These are phyloP conservation scores for Ephydatia muelleri DNA, from an alignment of 37 sponge, comb jelly and placozoan species.

Conservation along the genomic window DNA sequence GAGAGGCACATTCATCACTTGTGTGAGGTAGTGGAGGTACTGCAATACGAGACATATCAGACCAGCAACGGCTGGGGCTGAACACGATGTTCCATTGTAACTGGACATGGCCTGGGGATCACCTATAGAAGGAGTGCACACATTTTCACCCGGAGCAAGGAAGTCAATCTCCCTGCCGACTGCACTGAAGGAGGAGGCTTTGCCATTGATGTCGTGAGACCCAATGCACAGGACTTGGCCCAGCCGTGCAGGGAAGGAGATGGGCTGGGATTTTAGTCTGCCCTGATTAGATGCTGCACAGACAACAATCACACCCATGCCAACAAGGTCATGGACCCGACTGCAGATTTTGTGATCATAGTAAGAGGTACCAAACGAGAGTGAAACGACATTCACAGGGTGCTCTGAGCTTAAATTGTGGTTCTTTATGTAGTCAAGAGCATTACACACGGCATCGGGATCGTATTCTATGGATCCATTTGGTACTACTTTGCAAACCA, in stretches of 20 bases:
- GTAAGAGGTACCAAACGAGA: slow-evolving; percentile 44
- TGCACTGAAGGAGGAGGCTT: slow-evolving; percentile 46
- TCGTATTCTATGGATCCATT: slow-evolving; percentile 5
- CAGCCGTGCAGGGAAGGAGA: slow-evolving; percentile 54
- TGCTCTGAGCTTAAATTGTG: neutral
- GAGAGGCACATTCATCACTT: slow-evolving; percentile 3
- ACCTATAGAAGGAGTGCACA: slow-evolving; percentile 43
- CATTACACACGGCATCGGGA: slow-evolving; percentile 19
- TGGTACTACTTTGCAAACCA: slow-evolving; percentile 48
- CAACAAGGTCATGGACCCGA: slow-evolving; percentile 16
- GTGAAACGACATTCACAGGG: slow-evolving; percentile 44
- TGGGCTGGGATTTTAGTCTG: slow-evolving; percentile 23
- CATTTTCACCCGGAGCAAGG: slow-evolving; percentile 48
- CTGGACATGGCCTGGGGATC: slow-evolving; percentile 30
- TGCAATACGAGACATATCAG: slow-evolving; percentile 43
- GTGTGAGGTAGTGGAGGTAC: neutral
- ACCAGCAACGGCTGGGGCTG: slow-evolving; percentile 61
- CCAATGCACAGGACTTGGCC: slow-evolving; percentile 70
- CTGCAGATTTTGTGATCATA: slow-evolving; percentile 8
- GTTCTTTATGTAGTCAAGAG: slow-evolving; percentile 39
- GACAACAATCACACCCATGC: slow-evolving; percentile 29
- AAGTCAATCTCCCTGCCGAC: slow-evolving; percentile 65
- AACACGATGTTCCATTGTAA: slow-evolving; percentile 56
- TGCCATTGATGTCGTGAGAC: slow-evolving; percentile 44
- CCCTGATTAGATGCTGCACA: slow-evolving; percentile 60